Percentiles rank a stretch among this genome's conserved stretches.
Evolutionary conservation across 2,888 invertebrate species (phyloP).

Genomic region (Thumatha senex): DNA sequence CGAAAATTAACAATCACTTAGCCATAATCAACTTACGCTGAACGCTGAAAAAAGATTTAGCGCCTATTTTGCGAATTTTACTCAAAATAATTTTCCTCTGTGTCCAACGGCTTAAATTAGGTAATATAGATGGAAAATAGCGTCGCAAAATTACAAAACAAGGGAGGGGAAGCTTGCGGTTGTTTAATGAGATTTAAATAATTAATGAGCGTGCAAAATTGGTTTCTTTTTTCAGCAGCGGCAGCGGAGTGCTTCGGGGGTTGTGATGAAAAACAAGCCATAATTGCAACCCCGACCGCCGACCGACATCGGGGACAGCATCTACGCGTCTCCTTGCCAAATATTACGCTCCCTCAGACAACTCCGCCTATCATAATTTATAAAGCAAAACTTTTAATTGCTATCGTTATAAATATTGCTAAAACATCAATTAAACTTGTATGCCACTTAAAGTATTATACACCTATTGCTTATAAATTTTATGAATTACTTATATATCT

Average conservation of each 20-base stretch:
- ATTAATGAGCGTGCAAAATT: slow-evolving; percentile 83
- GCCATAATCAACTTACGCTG: slow-evolving; percentile 16
- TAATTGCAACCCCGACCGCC: slow-evolving; percentile 71
- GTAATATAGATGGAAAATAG: slow-evolving; percentile 47
- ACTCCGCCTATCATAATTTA: slow-evolving; percentile 54
- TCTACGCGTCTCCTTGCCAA: slow-evolving; percentile 33
- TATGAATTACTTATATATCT: not conserved
- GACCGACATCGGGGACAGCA: slow-evolving; percentile 51
- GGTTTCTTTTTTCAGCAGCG: slow-evolving; percentile 75
- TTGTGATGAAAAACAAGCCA: slow-evolving; percentile 70
- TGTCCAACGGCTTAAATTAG: slow-evolving; percentile 64
- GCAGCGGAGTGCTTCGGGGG: slow-evolving; percentile 61
- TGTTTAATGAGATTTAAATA: slow-evolving; percentile 84
- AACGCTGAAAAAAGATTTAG: slow-evolving; percentile 26
- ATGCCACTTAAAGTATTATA: slow-evolving; percentile 7
- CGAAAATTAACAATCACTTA: slow-evolving; percentile 3
- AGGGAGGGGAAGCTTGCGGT: slow-evolving; percentile 70
- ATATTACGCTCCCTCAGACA: slow-evolving; percentile 41
- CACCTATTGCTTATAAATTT: slow-evolving; percentile 18
- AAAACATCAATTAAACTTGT: slow-evolving; percentile 55
- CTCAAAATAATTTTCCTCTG: slow-evolving; percentile 36
- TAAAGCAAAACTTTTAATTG: slow-evolving; percentile 65
- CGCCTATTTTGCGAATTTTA: slow-evolving; percentile 21
- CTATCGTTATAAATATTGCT: slow-evolving; percentile 57
- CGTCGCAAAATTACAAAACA: slow-evolving; percentile 69